phyloP scores from a whole-genome alignment of 2,888 invertebrate genomes.

The Hypomecis atomaria region DNA sequence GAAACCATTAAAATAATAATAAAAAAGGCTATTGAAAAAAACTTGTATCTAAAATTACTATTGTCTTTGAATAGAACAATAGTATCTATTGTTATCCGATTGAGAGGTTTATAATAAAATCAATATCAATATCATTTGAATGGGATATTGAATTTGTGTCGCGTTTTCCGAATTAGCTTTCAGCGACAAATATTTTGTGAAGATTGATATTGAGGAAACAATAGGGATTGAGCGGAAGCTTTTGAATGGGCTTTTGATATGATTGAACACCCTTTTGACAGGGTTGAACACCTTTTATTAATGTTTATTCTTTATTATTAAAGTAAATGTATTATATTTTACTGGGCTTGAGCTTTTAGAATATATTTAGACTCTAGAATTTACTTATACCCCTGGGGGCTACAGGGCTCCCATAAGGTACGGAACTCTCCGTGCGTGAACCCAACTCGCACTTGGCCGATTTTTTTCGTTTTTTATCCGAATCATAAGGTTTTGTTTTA shows the following conservation, averaged over 20 bases:
- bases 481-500: too few relatives aligned
- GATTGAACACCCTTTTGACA: constrained; percentile 24
- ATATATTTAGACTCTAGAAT: too few relatives aligned
- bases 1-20: constrained; percentile 35
- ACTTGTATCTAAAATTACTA: constrained; percentile 16
- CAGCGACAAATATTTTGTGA: constrained; percentile 66
- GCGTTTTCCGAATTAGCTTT: constrained; percentile 52
- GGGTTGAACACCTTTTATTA: constrained; percentile 7
- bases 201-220: constrained; percentile 58
- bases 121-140: constrained; percentile 46
- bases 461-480: too few relatives aligned
- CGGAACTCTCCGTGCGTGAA: too few relatives aligned
- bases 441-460: too few relatives aligned
- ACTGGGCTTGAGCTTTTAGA: too few relatives aligned
- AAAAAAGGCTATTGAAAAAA: constrained; percentile 38
- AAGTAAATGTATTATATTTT: too few relatives aligned
- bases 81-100: constrained; percentile 69
- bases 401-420: too few relatives aligned
- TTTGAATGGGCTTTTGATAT: constrained; percentile 19
- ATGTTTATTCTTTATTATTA: too few relatives aligned
- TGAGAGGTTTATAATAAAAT: constrained; percentile 68
- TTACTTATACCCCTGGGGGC: too few relatives aligned
- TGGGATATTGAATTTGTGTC: constrained; percentile 48
- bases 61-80: constrained; percentile 62
- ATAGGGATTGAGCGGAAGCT: constrained; percentile 37